phyloP scores from a whole-genome alignment of 2,113 vertebrate genomes.

The Nerophis lumbriciformis region DNA sequence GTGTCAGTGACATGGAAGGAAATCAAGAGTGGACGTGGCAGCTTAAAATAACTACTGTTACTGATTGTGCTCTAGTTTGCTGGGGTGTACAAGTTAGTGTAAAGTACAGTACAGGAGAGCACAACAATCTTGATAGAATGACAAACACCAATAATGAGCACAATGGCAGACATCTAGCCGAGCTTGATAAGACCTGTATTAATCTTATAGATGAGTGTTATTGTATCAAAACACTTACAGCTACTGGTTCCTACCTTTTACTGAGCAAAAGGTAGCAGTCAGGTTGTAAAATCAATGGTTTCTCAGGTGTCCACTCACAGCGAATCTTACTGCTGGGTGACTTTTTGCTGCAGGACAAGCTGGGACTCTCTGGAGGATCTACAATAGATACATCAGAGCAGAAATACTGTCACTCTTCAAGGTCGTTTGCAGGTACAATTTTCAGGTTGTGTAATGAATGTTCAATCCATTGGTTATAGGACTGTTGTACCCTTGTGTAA shows the following conservation, averaged over 20 bases:
- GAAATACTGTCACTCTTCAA: background rate
- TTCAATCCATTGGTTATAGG: too few relatives aligned
- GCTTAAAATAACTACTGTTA: background rate
- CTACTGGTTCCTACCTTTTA: conserved; percentile 47
- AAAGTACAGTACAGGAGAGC: background rate
- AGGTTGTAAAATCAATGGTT: conserved; percentile 11
- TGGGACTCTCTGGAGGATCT: conserved; percentile 62
- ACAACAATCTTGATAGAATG: too few relatives aligned
- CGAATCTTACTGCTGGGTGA: conserved; percentile 68
- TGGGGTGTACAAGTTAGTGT: background rate
- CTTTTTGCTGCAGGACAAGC: conserved; percentile 63
- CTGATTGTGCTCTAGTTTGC: background rate
- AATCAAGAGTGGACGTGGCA: background rate
- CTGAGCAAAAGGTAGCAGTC: conserved; percentile 55
- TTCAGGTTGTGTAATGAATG: too few relatives aligned
- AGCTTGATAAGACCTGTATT: background rate
- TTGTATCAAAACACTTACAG: background rate
- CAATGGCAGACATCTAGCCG: too few relatives aligned
- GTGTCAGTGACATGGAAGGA: background rate
- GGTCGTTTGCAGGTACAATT: background rate
- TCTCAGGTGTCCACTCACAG: conserved; percentile 61
- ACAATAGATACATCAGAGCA: background rate
- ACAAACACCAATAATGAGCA: too few relatives aligned
- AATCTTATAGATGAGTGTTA: background rate
- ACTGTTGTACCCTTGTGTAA: too few relatives aligned